These are phyloP conservation scores for Rhabdomys dilectus DNA, from an alignment of 2,113 vertebrate species.

Conservation along the genomic window DNA sequence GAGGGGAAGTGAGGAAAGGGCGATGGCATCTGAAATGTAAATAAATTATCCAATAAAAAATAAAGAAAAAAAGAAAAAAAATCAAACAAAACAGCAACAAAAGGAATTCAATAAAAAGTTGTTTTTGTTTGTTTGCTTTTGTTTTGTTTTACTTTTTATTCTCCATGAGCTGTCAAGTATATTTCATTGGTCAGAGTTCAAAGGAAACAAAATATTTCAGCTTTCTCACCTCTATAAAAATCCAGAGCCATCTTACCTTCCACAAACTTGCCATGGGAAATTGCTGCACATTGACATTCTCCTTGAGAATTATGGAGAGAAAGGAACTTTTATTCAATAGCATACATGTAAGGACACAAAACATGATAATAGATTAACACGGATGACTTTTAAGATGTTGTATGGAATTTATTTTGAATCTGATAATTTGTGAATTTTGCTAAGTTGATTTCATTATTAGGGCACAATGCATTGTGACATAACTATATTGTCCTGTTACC, in stretches of 20 bases:
- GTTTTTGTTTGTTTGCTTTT: too few relatives aligned
- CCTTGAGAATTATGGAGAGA: not conserved
- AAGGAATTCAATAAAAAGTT: not conserved
- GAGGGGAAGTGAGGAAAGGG: too few relatives aligned
- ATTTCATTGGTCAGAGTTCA: conserved; percentile 32
- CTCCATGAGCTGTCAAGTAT: not conserved
- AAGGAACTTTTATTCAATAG: not conserved
- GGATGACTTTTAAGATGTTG: not conserved
- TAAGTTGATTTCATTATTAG: not conserved
- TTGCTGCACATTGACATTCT: not conserved
- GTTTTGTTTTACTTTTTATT: not conserved
- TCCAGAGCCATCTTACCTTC: not conserved
- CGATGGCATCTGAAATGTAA: too few relatives aligned
- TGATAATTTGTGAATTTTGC: not conserved
- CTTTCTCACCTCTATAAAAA: not conserved
- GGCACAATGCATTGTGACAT: not conserved
- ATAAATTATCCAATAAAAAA: too few relatives aligned
- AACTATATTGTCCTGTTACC: not conserved
- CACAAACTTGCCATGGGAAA: not conserved
- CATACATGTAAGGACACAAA: not conserved
- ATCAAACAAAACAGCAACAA: not conserved
- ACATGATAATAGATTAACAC: not conserved
- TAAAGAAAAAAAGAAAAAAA: not conserved
- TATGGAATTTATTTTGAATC: not conserved
- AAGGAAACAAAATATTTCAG: conserved; percentile 1